These are phyloP conservation scores for Euplexia lucipara DNA, from an alignment of 2,888 invertebrate genomes.

Conservation along the genomic window DNA sequence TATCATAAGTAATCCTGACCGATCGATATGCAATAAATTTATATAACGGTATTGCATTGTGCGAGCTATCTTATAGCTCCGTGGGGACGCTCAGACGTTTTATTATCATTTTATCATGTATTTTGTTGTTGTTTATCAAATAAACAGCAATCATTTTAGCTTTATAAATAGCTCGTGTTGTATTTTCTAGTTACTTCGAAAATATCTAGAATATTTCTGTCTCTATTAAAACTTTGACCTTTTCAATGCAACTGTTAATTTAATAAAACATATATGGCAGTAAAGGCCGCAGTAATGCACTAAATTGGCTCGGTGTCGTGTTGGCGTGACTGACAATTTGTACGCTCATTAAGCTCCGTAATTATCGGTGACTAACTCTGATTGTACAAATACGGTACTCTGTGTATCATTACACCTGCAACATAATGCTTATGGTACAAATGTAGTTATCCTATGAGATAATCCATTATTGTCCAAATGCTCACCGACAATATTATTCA, in stretches of 20 bases:
- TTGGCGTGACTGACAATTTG: conserved; percentile 54
- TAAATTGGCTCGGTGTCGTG: conserved; percentile 46
- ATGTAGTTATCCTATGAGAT: conserved; percentile 2
- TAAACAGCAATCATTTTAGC: neutral
- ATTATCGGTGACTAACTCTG: conserved; percentile 50
- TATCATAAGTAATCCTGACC: conserved; percentile 29
- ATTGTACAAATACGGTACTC: conserved; percentile 44
- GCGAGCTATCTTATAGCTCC: conserved; percentile 3
- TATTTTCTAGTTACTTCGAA: conserved; percentile 11
- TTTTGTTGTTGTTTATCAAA: conserved; percentile 16
- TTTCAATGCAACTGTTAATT: conserved; percentile 44
- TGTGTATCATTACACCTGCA: conserved; percentile 42
- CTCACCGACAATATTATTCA: conserved; percentile 10
- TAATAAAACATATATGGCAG: conserved; percentile 48
- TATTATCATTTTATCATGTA: conserved; percentile 10
- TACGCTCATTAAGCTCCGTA: conserved; percentile 51
- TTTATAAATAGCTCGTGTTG: neutral
- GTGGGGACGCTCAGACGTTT: conserved; percentile 14
- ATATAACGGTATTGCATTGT: conserved; percentile 34
- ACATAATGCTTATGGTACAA: conserved; percentile 7
- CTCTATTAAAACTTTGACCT: conserved; percentile 41
- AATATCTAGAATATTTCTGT: conserved; percentile 9
- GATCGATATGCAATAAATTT: conserved; percentile 32
- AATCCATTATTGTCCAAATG: conserved; percentile 6
- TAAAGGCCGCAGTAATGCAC: conserved; percentile 40